Base-by-base conservation (phyloP, 53 echinoderm and acorn worm genomes). In the Arbacia lixula region DNA sequence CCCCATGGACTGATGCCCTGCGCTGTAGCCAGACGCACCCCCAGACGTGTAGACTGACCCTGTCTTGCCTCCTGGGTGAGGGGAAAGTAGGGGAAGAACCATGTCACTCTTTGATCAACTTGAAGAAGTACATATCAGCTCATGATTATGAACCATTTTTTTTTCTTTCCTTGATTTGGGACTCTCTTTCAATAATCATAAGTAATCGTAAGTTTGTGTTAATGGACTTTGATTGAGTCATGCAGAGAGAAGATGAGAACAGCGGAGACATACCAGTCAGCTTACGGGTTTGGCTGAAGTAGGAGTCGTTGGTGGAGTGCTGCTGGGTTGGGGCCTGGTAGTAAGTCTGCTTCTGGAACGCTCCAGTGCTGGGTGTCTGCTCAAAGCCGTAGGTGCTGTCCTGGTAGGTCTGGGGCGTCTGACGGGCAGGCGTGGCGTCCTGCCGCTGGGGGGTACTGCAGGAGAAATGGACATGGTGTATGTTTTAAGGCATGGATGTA, bases 331-430 rank as follows among this genome's bases (percentile, higher is more conserved):
- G 92, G 39, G 89, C 89, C 50, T 90, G 98, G 71, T 97, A 97
- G 86, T 97, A 97, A 16, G 98, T 90, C 89, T 91, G 92, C 53
- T 97, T 97, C 49, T 97, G 94, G 40, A 91, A 94, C 8, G 94
- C 66, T 3, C 86, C 86, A 3, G 87, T 83, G 3, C 89, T 78
- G 3, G 91, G 82, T 5, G 91, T 33, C 74, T 88, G 94, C 19
- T 86, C 91, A 72, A 91, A 94, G 57, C 84, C 89, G 86, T 94
- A 94, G 20, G 38, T 81, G 21, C 49, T 81, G 52, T 94, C 94
- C 9, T 91, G 86, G 60, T 91, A 94, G 3, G 94, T 87, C 74
- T 91, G 94, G 46, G 91, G 78, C 25, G 94, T 86, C 46, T 85
- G 88, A 8, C 83, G 83, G 19, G 93, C 39, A 0, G 89, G 86